These are phyloP conservation scores for Triplophysa dalaica DNA, from an alignment of 2,113 vertebrate species.

Conservation along the genomic window DNA sequence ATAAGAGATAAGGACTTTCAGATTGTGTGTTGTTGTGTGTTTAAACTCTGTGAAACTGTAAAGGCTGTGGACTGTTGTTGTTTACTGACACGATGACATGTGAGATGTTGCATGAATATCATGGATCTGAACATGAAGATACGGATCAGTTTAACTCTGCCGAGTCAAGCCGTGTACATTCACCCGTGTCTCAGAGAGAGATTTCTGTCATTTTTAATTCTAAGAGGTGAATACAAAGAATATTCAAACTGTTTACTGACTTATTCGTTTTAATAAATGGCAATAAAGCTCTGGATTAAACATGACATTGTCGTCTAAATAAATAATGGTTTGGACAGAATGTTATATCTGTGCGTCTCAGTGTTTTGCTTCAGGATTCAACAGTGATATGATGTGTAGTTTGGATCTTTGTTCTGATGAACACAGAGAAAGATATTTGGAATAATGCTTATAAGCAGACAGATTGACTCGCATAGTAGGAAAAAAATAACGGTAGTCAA, in stretches of 20 bases:
- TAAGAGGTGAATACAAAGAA: constrained; percentile 2
- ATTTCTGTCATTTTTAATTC: constrained; percentile 11
- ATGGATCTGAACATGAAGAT: not conserved
- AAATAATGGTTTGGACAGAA: not conserved
- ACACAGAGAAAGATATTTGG: too few relatives aligned
- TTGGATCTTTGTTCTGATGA: not conserved
- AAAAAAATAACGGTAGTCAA: too few relatives aligned
- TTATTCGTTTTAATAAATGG: constrained; percentile 28
- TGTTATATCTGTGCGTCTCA: too few relatives aligned
- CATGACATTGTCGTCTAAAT: not conserved
- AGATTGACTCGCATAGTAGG: too few relatives aligned
- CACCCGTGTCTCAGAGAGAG: not conserved
- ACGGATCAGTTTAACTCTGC: constrained; percentile 12
- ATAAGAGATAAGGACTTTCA: constrained; percentile 18
- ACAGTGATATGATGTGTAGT: not conserved
- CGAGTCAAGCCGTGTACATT: not conserved
- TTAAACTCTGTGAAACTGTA: not conserved
- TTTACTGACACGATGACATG: not conserved
- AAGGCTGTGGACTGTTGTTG: not conserved
- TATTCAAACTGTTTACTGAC: constrained; percentile 28
- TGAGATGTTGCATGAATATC: constrained; percentile 17
- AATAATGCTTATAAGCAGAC: too few relatives aligned
- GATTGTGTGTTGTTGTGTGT: not conserved
- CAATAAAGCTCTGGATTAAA: constrained; percentile 51
- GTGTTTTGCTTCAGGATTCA: too few relatives aligned